These are phyloP conservation scores for Peromyscus attwateri DNA, from an alignment of 2,797 vertebrate species.

Conservation along the genomic window DNA sequence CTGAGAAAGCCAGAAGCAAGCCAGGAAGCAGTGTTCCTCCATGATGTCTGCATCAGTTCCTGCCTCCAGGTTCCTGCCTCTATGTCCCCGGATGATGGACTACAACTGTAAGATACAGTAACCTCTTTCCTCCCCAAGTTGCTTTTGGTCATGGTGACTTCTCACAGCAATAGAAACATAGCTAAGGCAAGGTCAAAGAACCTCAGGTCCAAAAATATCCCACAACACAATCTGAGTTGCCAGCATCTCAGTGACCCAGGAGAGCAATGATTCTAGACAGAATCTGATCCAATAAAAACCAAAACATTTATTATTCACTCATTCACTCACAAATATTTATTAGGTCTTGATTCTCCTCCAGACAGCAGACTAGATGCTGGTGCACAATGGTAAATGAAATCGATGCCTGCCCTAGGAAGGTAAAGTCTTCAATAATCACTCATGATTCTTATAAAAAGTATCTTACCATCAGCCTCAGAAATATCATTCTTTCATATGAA, in stretches of 20 bases:
- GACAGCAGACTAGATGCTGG: neutral
- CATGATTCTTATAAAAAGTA: slow-evolving; percentile 18
- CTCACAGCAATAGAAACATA: neutral
- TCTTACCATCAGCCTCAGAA: slow-evolving; percentile 30
- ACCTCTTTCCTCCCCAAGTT: neutral
- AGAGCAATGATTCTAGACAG: slow-evolving; percentile 42
- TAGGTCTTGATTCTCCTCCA: slow-evolving; percentile 45
- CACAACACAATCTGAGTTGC: neutral
- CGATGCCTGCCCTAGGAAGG: neutral
- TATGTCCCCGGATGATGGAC: neutral
- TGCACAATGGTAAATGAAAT: neutral
- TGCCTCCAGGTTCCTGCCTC: neutral
- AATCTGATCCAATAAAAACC: slow-evolving; percentile 52
- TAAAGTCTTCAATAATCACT: slow-evolving; percentile 18
- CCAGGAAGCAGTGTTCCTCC: neutral
- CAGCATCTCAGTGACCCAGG: slow-evolving; percentile 54
- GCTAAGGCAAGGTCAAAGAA: slow-evolving; percentile 1
- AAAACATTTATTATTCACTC: slow-evolving; percentile 68
- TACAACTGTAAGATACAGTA: neutral
- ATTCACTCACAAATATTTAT: slow-evolving; percentile 59
- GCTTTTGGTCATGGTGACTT: neutral
- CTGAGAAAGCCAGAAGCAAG: neutral
- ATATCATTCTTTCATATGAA: slow-evolving; percentile 42
- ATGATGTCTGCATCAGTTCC: neutral
- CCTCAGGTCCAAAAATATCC: slow-evolving; percentile 52